phyloP scores from a whole-genome alignment of 2,888 invertebrate species.

The Oligia latruncula region DNA sequence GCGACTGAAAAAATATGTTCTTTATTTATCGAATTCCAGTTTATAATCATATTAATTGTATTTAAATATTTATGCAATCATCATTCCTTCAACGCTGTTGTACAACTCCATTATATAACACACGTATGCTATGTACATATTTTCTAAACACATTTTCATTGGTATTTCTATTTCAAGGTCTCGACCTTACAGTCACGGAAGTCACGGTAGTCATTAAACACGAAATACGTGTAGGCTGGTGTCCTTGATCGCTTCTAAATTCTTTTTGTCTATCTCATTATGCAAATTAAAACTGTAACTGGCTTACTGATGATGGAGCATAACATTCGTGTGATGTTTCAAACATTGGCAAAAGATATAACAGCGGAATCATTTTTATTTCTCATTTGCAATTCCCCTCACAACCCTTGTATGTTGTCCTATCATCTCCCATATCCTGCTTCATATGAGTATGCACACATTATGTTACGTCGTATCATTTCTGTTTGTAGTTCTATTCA shows the following conservation, averaged over 20 bases:
- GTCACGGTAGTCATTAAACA: slow-evolving; percentile 48
- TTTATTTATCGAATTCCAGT: slow-evolving; percentile 42
- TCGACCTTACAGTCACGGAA: slow-evolving; percentile 61
- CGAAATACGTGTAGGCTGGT: slow-evolving; percentile 50
- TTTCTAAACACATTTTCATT: slow-evolving; percentile 62
- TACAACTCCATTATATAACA: slow-evolving; percentile 53
- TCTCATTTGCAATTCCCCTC: slow-evolving; percentile 59
- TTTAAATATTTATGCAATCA: slow-evolving; percentile 80
- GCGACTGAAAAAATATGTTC: slow-evolving; percentile 58
- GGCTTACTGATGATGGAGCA: slow-evolving; percentile 39
- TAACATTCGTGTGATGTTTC: slow-evolving; percentile 52
- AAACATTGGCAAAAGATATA: slow-evolving; percentile 37
- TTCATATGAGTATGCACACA: slow-evolving; percentile 88
- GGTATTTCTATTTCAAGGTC: slow-evolving; percentile 67
- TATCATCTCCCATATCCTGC: slow-evolving; percentile 72
- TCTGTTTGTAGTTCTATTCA: slow-evolving; percentile 90
- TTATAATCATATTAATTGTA: slow-evolving; percentile 58
- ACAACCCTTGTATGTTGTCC: slow-evolving; percentile 50
- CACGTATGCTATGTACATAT: slow-evolving; percentile 58
- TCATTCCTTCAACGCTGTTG: slow-evolving; percentile 68
- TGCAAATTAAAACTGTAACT: slow-evolving; percentile 42
- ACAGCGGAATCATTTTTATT: slow-evolving; percentile 56
- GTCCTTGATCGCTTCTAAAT: slow-evolving; percentile 37
- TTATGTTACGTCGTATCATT: slow-evolving; percentile 90
- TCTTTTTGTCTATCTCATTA: slow-evolving; percentile 48